Conservation (phyloP, 2,888 invertebrate species). For the Arrhopalites spinosus region DNA sequence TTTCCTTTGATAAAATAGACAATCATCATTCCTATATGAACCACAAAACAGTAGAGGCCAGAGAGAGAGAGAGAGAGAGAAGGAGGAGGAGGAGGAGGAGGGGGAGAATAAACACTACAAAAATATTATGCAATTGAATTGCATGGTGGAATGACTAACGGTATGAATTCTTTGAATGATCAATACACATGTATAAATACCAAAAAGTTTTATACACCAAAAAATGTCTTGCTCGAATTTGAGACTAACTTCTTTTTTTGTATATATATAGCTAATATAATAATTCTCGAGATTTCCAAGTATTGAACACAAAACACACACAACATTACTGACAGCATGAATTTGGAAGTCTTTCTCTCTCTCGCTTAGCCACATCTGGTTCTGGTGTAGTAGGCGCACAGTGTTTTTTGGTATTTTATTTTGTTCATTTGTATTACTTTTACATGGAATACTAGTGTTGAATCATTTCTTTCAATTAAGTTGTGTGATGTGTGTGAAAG, state of each 20-base stretch:
- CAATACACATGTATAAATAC: not conserved
- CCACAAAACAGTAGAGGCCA: too few species aligned
- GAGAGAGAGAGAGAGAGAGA: too few species aligned
- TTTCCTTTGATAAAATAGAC: too few species aligned
- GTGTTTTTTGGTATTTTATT: not conserved
- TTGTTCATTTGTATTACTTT: constrained; percentile 5
- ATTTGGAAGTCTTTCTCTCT: not conserved
- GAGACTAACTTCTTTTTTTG: not conserved
- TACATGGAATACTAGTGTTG: constrained; percentile 19
- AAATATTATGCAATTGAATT: too few species aligned
- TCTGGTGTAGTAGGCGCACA: not conserved
- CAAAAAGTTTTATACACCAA: not conserved
- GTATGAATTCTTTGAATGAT: too few species aligned
- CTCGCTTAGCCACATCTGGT: not conserved
- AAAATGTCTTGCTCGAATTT: not conserved
- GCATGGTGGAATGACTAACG: too few species aligned
- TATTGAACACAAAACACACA: not conserved
- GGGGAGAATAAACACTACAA: too few species aligned
- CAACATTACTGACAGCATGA: not conserved
- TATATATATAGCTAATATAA: not conserved
- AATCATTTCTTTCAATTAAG: constrained; percentile 28
- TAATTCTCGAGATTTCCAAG: not conserved
- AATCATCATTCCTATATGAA: too few species aligned
- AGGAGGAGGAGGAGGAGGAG: too few species aligned
- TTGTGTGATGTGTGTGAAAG: not conserved